Base-by-base conservation (phyloP, 2,797 vertebrate genomes). In the Sebastes trivittatus region DNA sequence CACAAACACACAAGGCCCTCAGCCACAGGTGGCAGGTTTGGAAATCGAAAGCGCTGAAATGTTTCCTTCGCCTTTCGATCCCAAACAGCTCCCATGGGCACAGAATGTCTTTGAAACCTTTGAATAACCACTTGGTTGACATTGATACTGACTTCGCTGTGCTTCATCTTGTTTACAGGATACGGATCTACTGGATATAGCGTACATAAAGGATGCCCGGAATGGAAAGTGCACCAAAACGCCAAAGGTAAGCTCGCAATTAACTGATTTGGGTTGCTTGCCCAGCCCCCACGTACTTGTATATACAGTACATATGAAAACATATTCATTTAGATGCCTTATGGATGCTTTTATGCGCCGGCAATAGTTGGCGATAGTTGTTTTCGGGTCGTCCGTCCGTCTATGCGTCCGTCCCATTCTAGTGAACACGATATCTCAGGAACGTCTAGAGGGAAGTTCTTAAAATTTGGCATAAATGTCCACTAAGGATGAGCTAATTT, bases 131-230 rank as follows among this genome's bases (percentile, higher is more conserved):
- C 14, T 32, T 72, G 13, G 13, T 65, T 75, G 36, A 55, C 52
- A 52, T 34, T 74, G 23, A 75, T 5, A n/a, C 42, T 88, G 23
- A 80, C 73, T 29, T 34, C 8, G 2, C 14, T 79, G 25, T 88
- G 32, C 59, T 87, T 82, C 66, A 61, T 83, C 20, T 87, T 84
- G n/a, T 91, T 85, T 78, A 52, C 90, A 96, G 96, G 96, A 96
- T 52, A 96, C 94, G 2, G 96, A 96, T 55, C 90, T 96, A 13
- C 88, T 96, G 89, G 96, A 96, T 66, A 93, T 96, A 49, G 89
- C 94, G 0, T 91, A 91, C 86, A 96, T 96, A 86, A 96, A 95
- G 87, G 96, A 96, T 80, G 93, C 95, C 78, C 92, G 96, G 68
- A 95, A 94, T 74, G 96, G 95, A 80, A 96, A 95, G 87, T 94